phyloP scores from a whole-genome alignment of 2,888 invertebrate species.

The Xanthia icteritia region DNA sequence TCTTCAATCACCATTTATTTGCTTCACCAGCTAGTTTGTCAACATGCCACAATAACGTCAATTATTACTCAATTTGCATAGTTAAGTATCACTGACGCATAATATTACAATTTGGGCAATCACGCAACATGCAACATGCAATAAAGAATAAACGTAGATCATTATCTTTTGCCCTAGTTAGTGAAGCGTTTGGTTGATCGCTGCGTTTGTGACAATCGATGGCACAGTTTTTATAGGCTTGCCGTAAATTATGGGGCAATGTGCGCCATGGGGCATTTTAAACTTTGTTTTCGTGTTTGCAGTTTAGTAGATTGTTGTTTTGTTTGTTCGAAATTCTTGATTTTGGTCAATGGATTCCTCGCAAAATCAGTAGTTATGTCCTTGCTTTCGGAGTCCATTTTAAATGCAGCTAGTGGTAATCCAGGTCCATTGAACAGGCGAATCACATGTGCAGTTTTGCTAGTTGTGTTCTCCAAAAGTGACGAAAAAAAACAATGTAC shows the following conservation, averaged over 20 bases:
- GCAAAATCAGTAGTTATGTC: not conserved
- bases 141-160: conserved; percentile 29
- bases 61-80: conserved; percentile 46
- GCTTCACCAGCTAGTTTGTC: not conserved
- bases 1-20: not conserved
- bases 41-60: conserved; percentile 16
- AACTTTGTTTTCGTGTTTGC: conserved; percentile 9
- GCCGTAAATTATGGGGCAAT: conserved; percentile 20
- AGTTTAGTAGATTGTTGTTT: not conserved
- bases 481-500: not conserved
- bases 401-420: not conserved
- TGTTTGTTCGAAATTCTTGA: not conserved
- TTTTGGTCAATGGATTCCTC: not conserved
- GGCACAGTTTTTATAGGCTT: conserved; percentile 14
- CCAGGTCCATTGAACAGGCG: not conserved
- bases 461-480: not conserved
- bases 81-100: conserved; percentile 27
- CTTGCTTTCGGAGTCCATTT: not conserved
- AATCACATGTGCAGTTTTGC: not conserved
- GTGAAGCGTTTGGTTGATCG: conserved; percentile 42
- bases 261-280: not conserved
- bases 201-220: conserved; percentile 28
- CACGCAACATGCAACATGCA: conserved; percentile 46
- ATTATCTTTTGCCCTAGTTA: conserved; percentile 52
- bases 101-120: conserved; percentile 18